phyloP scores from a whole-genome alignment of 30 jellyfish, hydroid and myxozoan species.

The Nemopilema nomurai region DNA sequence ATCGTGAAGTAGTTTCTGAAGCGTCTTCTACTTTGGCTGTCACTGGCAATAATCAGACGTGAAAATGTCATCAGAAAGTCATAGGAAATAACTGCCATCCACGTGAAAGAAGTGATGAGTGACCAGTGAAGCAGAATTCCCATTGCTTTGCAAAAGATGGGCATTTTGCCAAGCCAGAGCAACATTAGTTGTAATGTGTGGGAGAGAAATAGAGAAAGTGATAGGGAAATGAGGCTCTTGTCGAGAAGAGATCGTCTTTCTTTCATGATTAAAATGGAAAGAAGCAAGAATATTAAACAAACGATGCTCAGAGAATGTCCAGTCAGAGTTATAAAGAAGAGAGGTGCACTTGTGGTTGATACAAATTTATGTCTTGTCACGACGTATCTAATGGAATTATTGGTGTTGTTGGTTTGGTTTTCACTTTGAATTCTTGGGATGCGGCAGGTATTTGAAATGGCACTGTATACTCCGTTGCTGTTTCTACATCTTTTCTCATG shows the following conservation, averaged over 20 bases:
- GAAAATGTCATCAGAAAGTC: slow-evolving; percentile 4
- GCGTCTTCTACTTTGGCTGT: background rate
- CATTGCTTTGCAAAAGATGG: background rate
- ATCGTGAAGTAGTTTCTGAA: slow-evolving; percentile 7
- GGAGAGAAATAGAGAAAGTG: background rate
- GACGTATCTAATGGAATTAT: background rate
- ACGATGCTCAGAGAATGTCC: slow-evolving; percentile 2
- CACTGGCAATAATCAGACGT: background rate
- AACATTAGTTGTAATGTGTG: slow-evolving; percentile 4
- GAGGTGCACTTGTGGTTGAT: background rate
- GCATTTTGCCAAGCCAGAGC: background rate
- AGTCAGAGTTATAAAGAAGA: background rate
- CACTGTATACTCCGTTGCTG: background rate
- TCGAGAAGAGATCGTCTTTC: background rate
- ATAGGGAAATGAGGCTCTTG: slow-evolving; percentile 3
- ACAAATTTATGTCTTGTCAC: background rate
- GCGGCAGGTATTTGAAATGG: background rate
- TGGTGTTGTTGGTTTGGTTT: background rate
- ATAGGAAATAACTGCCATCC: slow-evolving; percentile 35
- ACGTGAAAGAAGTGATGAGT: slow-evolving; percentile 1
- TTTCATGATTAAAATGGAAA: background rate
- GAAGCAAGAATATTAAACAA: background rate
- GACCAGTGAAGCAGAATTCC: slow-evolving; percentile 45
- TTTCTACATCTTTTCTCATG: background rate
- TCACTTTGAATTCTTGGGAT: background rate